phyloP scores from a whole-genome alignment of 2,113 vertebrate genomes.

The Macrotus californicus region DNA sequence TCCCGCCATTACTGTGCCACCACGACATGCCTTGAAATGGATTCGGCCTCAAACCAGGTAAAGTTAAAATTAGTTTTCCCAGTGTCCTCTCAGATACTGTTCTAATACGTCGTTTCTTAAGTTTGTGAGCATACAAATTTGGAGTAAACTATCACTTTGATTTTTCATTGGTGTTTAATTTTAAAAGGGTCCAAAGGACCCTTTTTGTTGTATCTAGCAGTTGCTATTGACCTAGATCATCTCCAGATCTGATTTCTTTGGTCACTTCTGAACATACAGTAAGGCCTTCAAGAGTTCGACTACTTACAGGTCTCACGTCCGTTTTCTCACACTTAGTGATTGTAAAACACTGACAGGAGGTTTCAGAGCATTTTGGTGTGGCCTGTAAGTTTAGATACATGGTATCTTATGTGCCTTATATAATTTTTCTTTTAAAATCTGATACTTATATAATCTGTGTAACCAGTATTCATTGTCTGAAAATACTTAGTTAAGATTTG shows the following conservation, averaged over 20 bases:
- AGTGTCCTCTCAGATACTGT: neutral
- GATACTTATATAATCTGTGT: neutral
- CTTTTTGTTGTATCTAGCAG: neutral
- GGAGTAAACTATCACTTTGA: neutral
- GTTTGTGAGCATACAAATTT: neutral
- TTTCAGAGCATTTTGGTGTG: neutral
- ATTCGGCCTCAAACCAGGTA: constrained; percentile 83
- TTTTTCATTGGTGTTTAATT: constrained; percentile 4
- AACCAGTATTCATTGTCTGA: neutral
- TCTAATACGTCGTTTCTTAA: neutral
- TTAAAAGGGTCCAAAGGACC: neutral
- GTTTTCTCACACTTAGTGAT: neutral
- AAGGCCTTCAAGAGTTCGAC: neutral
- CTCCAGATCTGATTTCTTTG: neutral
- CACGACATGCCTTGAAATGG: constrained; percentile 94
- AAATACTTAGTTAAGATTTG: neutral
- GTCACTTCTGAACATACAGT: neutral
- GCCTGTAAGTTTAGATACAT: neutral
- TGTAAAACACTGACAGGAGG: neutral
- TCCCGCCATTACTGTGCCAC: constrained; percentile 87
- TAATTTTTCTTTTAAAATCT: neutral
- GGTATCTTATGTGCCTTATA: neutral
- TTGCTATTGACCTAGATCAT: neutral
- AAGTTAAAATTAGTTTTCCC: neutral
- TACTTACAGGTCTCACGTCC: neutral